phyloP scores from a whole-genome alignment of 2,113 vertebrate genomes.

The Gallinago media region DNA sequence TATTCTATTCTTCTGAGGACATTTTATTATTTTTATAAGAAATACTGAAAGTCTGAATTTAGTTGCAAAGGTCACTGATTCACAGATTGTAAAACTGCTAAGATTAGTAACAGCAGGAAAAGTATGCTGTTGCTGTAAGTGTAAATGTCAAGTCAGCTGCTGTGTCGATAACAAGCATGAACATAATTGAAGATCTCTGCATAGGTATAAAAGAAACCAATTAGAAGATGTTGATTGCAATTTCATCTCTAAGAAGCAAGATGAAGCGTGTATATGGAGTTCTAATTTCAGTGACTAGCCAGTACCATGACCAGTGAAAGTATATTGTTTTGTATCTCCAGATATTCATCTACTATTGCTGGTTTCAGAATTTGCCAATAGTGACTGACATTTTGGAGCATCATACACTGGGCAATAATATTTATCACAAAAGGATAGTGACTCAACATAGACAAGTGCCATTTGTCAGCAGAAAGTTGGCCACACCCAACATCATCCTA shows the following conservation, averaged over 20 bases:
- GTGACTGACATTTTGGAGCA: not conserved
- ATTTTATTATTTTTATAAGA: slow-evolving; percentile 47
- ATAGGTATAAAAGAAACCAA: slow-evolving; percentile 40
- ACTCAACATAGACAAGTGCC: not conserved
- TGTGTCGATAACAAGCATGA: slow-evolving; percentile 15
- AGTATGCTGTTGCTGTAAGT: slow-evolving; percentile 9
- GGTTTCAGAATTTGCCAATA: not conserved
- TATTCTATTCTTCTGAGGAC: not conserved
- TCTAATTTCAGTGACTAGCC: not conserved
- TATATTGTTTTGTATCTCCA: not conserved
- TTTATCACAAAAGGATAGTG: not conserved
- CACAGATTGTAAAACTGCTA: slow-evolving; percentile 26
- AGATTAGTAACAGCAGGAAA: slow-evolving; percentile 35
- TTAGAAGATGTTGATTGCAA: slow-evolving; percentile 32
- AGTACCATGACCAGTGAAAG: not conserved
- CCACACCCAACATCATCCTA: not conserved
- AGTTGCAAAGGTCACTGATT: slow-evolving; percentile 48
- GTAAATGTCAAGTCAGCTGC: slow-evolving; percentile 64
- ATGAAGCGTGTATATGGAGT: not conserved
- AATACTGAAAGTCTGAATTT: slow-evolving; percentile 27
- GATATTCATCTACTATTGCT: not conserved
- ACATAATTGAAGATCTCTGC: slow-evolving; percentile 25
- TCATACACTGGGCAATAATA: not conserved
- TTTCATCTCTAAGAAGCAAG: not conserved
- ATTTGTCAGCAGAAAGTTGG: not conserved